Evolutionary conservation across 2,797 vertebrate species (phyloP).

Genomic region (Cossypha caffra): DNA sequence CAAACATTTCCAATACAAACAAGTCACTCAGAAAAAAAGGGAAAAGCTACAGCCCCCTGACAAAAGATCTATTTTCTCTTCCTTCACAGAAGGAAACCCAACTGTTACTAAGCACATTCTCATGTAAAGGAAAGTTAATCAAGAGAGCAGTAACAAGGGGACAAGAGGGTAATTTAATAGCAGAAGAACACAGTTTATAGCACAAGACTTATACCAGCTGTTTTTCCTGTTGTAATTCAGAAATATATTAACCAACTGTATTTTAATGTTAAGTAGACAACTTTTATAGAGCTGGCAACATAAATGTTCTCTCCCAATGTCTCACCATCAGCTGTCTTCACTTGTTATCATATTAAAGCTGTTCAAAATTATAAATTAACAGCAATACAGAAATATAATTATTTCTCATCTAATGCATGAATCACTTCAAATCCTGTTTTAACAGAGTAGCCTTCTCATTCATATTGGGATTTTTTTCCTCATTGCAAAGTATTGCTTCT

Average conservation of each 20-base stretch:
- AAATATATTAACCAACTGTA: not conserved
- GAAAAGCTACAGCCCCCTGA: not conserved
- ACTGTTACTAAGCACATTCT: not conserved
- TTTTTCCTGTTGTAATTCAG: not conserved
- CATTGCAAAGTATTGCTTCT: accelerated
- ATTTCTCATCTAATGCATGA: not conserved
- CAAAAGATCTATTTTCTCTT: not conserved
- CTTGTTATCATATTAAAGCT: not conserved
- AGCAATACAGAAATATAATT: not conserved
- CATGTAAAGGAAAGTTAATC: not conserved
- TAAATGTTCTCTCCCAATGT: not conserved
- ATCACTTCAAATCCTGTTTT: not conserved
- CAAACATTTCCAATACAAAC: not conserved
- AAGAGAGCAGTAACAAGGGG: not conserved
- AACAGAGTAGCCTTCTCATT: not conserved
- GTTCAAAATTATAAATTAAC: not conserved
- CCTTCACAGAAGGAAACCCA: not conserved
- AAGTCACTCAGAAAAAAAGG: not conserved
- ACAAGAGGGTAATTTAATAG: not conserved
- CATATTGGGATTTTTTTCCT: not conserved
- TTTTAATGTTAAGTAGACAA: not conserved
- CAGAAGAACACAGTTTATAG: not conserved
- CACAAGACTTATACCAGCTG: not conserved
- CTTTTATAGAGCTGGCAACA: not conserved
- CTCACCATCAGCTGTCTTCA: not conserved